Conservation (phyloP, 2,888 invertebrate genomes). For the Scrobipalpa atriplicella region DNA sequence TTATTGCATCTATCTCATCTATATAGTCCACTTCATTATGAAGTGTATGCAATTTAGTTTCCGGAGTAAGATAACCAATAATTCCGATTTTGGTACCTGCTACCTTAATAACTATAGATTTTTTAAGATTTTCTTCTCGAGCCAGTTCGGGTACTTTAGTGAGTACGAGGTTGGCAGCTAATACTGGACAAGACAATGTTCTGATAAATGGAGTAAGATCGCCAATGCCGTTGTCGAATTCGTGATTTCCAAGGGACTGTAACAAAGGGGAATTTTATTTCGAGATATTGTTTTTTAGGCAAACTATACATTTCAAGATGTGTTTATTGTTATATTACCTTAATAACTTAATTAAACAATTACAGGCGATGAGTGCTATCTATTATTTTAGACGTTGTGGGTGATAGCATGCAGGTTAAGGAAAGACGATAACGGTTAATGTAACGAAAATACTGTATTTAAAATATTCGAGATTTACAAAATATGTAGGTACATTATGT, state of each 20-base stretch:
- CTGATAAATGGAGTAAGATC: slow-evolving; percentile 91
- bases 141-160: slow-evolving; percentile 84
- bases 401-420: not conserved
- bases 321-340: not conserved
- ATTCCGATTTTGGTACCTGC: slow-evolving; percentile 88
- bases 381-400: no score
- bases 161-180: slow-evolving; percentile 90
- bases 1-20: slow-evolving; percentile 87
- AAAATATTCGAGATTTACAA: not conserved
- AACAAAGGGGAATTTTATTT: slow-evolving; percentile 62
- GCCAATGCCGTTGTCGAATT: slow-evolving; percentile 91
- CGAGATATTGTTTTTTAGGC: no score
- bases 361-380: not conserved
- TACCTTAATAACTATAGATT: slow-evolving; percentile 85
- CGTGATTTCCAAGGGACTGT: slow-evolving; percentile 96
- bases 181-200: slow-evolving; percentile 86
- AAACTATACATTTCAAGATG: no score
- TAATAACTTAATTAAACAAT: not conserved
- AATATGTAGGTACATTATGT: not conserved
- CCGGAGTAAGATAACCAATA: slow-evolving; percentile 94
- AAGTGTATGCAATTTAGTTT: slow-evolving; percentile 85
- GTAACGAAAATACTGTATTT: not conserved
- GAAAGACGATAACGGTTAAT: not conserved
- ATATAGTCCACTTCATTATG: slow-evolving; percentile 82
- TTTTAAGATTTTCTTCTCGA: slow-evolving; percentile 77